Conservation (phyloP, 2,797 vertebrate genomes). For the Mormyrus hasselquistii region DNA sequence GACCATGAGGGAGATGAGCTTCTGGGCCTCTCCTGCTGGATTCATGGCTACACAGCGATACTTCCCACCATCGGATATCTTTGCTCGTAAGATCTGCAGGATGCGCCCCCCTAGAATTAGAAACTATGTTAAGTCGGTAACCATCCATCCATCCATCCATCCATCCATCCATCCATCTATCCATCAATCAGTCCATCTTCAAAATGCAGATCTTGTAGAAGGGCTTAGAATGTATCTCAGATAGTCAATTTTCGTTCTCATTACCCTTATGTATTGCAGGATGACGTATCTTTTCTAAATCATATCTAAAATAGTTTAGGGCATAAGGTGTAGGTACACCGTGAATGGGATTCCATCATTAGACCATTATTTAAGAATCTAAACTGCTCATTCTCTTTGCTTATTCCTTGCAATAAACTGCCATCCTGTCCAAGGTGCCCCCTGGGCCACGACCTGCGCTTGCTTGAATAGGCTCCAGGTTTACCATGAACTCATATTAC, state of each 20-base stretch:
- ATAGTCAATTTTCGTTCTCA: background rate
- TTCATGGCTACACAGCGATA: constrained; percentile 87
- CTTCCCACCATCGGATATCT: constrained; percentile 78
- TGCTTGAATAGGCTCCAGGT: background rate
- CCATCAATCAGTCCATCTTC: background rate
- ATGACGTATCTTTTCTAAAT: background rate
- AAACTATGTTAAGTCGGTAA: background rate
- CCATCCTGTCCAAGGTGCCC: background rate
- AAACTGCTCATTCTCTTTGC: background rate
- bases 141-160: background rate
- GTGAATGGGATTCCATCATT: background rate
- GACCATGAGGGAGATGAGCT: constrained; percentile 77
- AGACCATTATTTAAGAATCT: background rate
- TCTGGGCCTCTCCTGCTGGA: constrained; percentile 81
- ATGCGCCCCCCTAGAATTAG: constrained; percentile 74
- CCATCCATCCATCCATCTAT: background rate
- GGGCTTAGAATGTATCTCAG: background rate
- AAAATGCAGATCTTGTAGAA: background rate
- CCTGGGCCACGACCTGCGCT: background rate
- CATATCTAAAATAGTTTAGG: background rate
- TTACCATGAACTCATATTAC: background rate
- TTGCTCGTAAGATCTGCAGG: constrained; percentile 81
- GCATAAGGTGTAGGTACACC: background rate
- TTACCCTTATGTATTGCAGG: background rate
- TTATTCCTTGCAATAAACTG: background rate